phyloP scores from a whole-genome alignment of 2,888 invertebrate genomes.

The Eremobia ochroleuca region DNA sequence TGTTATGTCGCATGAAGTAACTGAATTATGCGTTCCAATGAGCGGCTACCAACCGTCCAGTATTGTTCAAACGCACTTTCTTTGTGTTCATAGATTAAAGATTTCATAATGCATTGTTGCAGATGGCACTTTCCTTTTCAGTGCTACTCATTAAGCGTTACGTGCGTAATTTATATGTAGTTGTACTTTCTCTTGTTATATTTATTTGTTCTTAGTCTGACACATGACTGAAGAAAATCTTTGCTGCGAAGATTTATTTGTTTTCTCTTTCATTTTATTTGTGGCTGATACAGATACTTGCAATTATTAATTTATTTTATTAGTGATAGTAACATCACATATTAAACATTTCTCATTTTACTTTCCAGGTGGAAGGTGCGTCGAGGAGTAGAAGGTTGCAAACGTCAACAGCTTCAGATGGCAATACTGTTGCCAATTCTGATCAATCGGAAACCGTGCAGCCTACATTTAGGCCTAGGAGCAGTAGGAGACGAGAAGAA shows the following conservation, averaged over 20 bases:
- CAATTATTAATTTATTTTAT: background rate
- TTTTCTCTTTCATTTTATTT: constrained; percentile 10
- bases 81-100: constrained; percentile 67
- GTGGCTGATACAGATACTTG: background rate
- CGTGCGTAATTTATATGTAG: constrained; percentile 65
- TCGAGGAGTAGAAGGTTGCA: constrained; percentile 79
- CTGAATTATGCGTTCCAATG: constrained; percentile 75
- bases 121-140: constrained; percentile 67
- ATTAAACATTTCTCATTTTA: constrained; percentile 6
- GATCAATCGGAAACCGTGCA: constrained; percentile 71
- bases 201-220: constrained; percentile 36
- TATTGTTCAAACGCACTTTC: constrained; percentile 81
- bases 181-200: constrained; percentile 57
- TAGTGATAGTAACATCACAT: background rate
- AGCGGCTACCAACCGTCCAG: constrained; percentile 72
- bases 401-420: constrained; percentile 73
- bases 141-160: constrained; percentile 61
- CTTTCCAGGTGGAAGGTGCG: constrained; percentile 82
- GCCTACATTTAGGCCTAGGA: constrained; percentile 80
- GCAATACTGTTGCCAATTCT: constrained; percentile 70
- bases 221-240: constrained; percentile 38
- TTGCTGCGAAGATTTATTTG: constrained; percentile 3
- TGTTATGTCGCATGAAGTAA: constrained; percentile 74
- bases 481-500: constrained; percentile 81
- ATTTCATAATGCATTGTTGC: constrained; percentile 70